Evolutionary conservation across 2,888 invertebrate species (phyloP).

Genomic region (Aromia moschata): DNA sequence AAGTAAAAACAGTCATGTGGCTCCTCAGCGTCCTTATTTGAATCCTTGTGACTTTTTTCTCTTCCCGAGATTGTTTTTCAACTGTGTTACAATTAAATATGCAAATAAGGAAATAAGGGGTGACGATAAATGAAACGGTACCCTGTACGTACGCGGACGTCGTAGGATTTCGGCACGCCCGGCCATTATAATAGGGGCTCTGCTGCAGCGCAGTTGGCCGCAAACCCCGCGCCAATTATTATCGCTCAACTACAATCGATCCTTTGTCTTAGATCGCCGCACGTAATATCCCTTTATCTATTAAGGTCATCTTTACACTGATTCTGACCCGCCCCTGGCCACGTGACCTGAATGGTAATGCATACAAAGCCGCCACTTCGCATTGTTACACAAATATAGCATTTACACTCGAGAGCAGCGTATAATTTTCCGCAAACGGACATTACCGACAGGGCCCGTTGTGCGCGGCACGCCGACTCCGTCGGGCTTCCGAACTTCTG

Average conservation of each 20-base stretch:
- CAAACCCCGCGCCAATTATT: slow-evolving; percentile 36
- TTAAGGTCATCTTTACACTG: slow-evolving; percentile 39
- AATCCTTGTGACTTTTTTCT: no score
- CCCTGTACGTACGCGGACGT: no score
- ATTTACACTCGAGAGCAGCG: slow-evolving; percentile 8
- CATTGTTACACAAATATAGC: slow-evolving; percentile 20
- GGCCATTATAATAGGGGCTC: neutral
- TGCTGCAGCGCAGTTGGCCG: slow-evolving; percentile 10
- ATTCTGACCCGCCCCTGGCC: slow-evolving; percentile 40
- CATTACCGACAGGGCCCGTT: neutral
- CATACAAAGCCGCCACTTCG: slow-evolving; percentile 21
- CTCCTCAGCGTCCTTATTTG: no score
- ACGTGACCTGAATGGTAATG: slow-evolving; percentile 34
- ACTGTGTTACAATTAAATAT: no score
- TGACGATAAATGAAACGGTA: no score
- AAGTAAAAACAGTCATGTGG: no score
- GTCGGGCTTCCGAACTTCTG: neutral
- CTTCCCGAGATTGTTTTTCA: no score
- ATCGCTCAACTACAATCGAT: slow-evolving; percentile 40
- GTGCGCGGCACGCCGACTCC: neutral
- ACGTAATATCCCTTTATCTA: slow-evolving; percentile 41
- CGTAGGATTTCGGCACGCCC: no score
- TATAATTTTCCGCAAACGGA: slow-evolving; percentile 1
- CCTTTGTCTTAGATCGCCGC: slow-evolving; percentile 39
- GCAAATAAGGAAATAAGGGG: no score